Conservation (phyloP, 1,140 invertebrate genomes). For the Drosophila kohkoa region DNA sequence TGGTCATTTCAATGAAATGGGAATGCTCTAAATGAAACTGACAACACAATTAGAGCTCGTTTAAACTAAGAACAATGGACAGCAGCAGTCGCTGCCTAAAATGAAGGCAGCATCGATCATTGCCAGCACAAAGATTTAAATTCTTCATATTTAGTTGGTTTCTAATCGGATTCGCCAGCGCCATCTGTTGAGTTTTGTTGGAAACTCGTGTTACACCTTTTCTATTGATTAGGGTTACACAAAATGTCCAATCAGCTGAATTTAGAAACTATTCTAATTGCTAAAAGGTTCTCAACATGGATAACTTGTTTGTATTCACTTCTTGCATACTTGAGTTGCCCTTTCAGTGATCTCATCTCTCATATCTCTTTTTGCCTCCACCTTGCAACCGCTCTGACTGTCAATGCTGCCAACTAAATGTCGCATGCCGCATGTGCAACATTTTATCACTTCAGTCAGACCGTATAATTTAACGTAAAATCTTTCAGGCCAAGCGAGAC, state of each 20-base stretch:
- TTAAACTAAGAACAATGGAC: conserved; percentile 7
- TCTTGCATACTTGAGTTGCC: conserved; percentile 18
- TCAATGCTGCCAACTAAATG: conserved; percentile 52
- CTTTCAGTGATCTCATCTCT: conserved; percentile 15
- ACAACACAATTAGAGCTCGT: conserved; percentile 51
- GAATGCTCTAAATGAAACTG: conserved; percentile 45
- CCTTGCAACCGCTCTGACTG: conserved; percentile 32
- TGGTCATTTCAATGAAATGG: conserved; percentile 39
- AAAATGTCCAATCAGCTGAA: background rate
- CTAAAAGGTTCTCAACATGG: too few species aligned
- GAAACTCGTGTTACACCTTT: background rate
- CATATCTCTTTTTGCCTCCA: background rate
- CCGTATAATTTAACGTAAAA: conserved; percentile 83
- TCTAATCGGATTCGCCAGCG: background rate
- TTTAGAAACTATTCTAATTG: background rate
- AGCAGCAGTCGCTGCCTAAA: background rate
- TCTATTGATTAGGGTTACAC: background rate
- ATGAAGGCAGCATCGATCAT: conserved; percentile 14
- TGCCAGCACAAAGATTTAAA: background rate
- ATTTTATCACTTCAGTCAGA: conserved; percentile 83
- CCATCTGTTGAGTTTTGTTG: conserved; percentile 10
- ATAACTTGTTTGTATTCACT: background rate
- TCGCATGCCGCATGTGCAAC: conserved; percentile 64
- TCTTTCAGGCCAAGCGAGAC: conserved; percentile 61
- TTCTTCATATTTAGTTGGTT: background rate